Percentiles rank a stretch among this genome's conserved stretches.
These are phyloP conservation scores for Camptogramma bilineatum DNA, from an alignment of 2,888 invertebrate genomes.

Conservation along the genomic window DNA sequence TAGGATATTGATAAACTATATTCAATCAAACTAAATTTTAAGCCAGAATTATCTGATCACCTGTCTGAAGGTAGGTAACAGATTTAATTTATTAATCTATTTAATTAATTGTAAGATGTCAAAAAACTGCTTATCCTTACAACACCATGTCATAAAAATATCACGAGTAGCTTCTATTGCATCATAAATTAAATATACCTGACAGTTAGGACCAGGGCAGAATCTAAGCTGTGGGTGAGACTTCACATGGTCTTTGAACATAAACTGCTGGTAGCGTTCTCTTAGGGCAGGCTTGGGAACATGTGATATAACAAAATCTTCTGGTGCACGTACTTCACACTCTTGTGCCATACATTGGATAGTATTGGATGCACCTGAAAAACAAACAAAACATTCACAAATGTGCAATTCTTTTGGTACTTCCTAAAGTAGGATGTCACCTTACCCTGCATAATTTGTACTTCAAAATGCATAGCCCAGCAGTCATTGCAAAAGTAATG, in stretches of 20 bases:
- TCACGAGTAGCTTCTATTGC: not conserved
- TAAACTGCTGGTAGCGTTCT: slow-evolving; percentile 97
- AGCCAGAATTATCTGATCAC: too few relatives aligned
- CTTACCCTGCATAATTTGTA: slow-evolving; percentile 95
- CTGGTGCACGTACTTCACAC: slow-evolving; percentile 97
- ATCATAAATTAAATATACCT: slow-evolving; percentile 69
- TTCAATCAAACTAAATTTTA: too few relatives aligned
- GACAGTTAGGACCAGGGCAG: slow-evolving; percentile 98
- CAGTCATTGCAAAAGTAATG: slow-evolving; percentile 98
- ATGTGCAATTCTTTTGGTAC: not conserved
- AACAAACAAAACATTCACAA: slow-evolving; percentile 1
- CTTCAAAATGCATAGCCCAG: slow-evolving; percentile 98
- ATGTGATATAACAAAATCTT: slow-evolving; percentile 96
- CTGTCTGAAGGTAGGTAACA: too few relatives aligned
- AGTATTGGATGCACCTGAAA: slow-evolving; percentile 89
- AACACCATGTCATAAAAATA: too few relatives aligned
- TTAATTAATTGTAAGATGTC: too few relatives aligned
- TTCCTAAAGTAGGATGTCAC: not conserved
- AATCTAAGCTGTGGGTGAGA: slow-evolving; percentile 96
- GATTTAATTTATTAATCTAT: too few relatives aligned
- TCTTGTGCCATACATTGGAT: slow-evolving; percentile 99
- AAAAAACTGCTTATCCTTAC: not conserved
- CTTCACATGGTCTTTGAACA: slow-evolving; percentile 98
- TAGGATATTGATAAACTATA: too few relatives aligned
- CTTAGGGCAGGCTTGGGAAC: slow-evolving; percentile 92